phyloP scores from a whole-genome alignment of 2,797 vertebrate species.

The Ptychadena robeensis region DNA sequence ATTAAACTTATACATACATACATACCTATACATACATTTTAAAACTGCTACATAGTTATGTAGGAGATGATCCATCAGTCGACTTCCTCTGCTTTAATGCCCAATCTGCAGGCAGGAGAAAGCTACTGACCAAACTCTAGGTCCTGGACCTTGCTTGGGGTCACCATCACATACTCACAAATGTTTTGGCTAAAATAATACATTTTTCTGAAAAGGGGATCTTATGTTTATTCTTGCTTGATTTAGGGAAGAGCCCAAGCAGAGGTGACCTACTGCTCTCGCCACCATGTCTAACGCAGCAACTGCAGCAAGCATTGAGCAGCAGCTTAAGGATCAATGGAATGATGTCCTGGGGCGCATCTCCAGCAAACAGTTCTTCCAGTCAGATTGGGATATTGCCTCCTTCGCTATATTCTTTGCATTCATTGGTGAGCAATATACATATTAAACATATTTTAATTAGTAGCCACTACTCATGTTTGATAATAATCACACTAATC shows the following conservation, averaged over 20 bases:
- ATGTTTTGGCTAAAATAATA: too few relatives aligned
- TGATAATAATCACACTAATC: neutral
- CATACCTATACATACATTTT: too few relatives aligned
- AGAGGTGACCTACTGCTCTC: constrained; percentile 38
- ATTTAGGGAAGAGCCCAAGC: neutral
- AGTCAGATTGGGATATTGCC: constrained; percentile 84
- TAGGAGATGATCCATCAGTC: too few relatives aligned
- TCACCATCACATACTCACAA: too few relatives aligned
- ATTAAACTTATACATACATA: too few relatives aligned
- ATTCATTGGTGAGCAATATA: constrained; percentile 84
- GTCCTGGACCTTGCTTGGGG: too few relatives aligned
- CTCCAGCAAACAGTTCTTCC: constrained; percentile 77
- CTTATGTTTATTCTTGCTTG: neutral
- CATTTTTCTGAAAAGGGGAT: too few relatives aligned
- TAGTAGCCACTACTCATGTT: neutral
- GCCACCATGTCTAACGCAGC: constrained; percentile 48
- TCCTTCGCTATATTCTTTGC: constrained; percentile 81
- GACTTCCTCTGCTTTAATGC: too few relatives aligned
- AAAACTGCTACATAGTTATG: too few relatives aligned
- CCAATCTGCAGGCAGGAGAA: too few relatives aligned
- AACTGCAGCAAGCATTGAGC: constrained; percentile 47
- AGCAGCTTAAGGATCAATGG: constrained; percentile 74
- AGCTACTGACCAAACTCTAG: too few relatives aligned
- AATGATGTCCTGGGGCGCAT: constrained; percentile 77
- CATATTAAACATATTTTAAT: too few relatives aligned